These are phyloP conservation scores for Leucophenga maculata DNA, from an alignment of 2,888 invertebrate genomes.

Conservation along the genomic window DNA sequence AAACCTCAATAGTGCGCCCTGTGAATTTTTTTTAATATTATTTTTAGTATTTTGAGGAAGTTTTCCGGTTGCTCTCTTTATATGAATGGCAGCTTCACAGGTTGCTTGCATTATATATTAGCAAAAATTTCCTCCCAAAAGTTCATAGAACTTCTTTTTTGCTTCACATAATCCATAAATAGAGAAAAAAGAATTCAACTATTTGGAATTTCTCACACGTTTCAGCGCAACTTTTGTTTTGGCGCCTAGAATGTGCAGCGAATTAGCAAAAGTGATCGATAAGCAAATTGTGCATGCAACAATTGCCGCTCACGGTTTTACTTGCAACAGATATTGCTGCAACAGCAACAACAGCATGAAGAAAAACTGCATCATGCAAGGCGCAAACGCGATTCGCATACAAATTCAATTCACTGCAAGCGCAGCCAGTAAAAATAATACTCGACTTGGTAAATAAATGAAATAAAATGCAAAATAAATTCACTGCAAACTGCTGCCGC, in stretches of 20 bases:
- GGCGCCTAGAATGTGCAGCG: constrained; percentile 64
- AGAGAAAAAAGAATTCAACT: constrained; percentile 19
- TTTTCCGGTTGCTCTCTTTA: no score
- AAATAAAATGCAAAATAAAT: constrained; percentile 3
- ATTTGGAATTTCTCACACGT: constrained; percentile 50
- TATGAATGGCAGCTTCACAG: no score
- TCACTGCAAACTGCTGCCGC: not conserved
- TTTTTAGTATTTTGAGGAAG: no score
- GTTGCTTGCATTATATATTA: not conserved
- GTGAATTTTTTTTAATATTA: no score
- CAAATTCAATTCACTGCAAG: not conserved
- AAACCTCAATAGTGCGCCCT: no score
- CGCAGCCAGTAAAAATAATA: constrained; percentile 12
- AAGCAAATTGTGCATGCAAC: constrained; percentile 59
- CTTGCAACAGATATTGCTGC: constrained; percentile 11
- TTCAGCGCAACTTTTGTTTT: constrained; percentile 50
- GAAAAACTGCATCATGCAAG: constrained; percentile 40
- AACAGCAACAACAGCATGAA: constrained; percentile 34
- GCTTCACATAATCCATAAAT: not conserved
- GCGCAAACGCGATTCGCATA: constrained; percentile 23
- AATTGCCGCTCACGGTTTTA: constrained; percentile 30
- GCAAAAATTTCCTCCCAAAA: not conserved
- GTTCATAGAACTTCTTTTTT: constrained; percentile 19
- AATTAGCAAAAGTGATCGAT: constrained; percentile 68
- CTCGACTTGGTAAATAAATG: not conserved